Evolutionary conservation across 1,140 invertebrate species (phyloP).

Genomic region (Drosophila pandora): DNA sequence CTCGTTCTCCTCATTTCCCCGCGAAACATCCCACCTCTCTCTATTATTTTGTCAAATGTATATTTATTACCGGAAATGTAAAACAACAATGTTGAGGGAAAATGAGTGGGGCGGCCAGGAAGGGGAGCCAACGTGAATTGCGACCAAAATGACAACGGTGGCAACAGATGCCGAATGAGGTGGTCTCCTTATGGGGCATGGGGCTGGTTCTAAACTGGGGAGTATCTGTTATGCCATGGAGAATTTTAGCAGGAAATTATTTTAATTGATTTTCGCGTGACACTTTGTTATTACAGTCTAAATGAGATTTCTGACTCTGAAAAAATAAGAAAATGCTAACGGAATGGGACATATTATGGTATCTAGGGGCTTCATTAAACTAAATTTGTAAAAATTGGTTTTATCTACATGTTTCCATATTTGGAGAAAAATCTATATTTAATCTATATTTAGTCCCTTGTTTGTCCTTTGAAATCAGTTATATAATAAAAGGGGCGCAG

Average conservation of each 20-base stretch:
- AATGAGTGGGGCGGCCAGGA: not conserved
- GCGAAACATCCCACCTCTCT: slow-evolving; percentile 7
- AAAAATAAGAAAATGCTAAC: not conserved
- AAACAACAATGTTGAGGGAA: slow-evolving; percentile 62
- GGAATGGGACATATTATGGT: not conserved
- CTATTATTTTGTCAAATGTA: slow-evolving; percentile 76
- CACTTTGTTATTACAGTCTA: slow-evolving; percentile 69
- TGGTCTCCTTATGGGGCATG: not conserved
- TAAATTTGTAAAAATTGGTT: not conserved
- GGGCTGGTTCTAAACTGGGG: slow-evolving; percentile 9
- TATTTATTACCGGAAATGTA: slow-evolving; percentile 81
- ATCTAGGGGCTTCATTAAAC: not conserved
- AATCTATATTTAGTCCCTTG: not conserved
- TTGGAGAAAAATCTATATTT: not conserved
- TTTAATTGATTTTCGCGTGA: slow-evolving; percentile 74
- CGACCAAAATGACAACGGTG: slow-evolving; percentile 63
- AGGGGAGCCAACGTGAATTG: slow-evolving; percentile 30
- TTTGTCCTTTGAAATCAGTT: not conserved
- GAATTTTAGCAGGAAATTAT: slow-evolving; percentile 68
- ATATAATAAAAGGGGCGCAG: not conserved
- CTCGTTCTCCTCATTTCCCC: not conserved
- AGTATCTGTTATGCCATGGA: slow-evolving; percentile 35
- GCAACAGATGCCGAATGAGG: slow-evolving; percentile 63
- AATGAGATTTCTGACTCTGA: slow-evolving; percentile 56
- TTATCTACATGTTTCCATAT: not conserved